Conservation (phyloP, 2,888 invertebrate genomes). For the Macrophya annulata region DNA sequence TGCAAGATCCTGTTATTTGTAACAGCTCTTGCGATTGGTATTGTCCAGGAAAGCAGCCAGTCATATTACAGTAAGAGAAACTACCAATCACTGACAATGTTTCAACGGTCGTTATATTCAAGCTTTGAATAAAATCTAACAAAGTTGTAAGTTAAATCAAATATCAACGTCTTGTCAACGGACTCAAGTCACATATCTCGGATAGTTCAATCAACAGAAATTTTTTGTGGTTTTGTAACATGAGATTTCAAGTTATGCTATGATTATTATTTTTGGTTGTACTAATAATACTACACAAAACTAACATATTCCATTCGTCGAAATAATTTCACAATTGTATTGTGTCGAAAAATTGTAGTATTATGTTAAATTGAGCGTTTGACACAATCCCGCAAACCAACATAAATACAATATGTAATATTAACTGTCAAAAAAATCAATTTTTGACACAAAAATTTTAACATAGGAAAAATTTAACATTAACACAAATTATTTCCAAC, state of each 20-base stretch:
- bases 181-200: background rate
- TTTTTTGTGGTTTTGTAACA: background rate
- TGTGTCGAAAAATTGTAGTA: background rate
- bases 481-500: background rate
- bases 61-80: background rate
- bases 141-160: background rate
- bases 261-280: background rate
- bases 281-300: background rate
- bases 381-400: background rate
- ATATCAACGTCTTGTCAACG: background rate
- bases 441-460: conserved; percentile 1
- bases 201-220: background rate
- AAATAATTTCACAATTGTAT: background rate
- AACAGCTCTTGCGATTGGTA: too few species aligned
- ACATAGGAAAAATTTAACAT: background rate
- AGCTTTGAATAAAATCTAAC: background rate
- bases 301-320: background rate
- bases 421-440: background rate
- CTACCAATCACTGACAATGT: conserved; percentile 1
- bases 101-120: background rate
- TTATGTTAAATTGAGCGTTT: background rate
- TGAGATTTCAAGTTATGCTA: background rate
- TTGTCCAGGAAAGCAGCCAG: background rate
- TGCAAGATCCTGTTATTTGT: too few species aligned
- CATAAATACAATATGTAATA: background rate